phyloP scores from a whole-genome alignment of 2,888 invertebrate species.

The Rotaria magnacalcarata region DNA sequence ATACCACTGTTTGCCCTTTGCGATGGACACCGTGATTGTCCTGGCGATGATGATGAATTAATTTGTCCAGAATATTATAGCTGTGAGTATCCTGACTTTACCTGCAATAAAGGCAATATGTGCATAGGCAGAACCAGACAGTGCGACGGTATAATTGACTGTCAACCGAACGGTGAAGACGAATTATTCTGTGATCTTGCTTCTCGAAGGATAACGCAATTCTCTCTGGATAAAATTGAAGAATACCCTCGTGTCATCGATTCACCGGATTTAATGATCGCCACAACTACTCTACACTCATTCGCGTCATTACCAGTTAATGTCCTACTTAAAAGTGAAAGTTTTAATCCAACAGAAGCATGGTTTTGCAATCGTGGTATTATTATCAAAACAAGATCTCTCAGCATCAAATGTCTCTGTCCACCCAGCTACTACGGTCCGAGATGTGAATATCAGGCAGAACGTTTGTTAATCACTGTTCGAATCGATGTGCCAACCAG shows the following conservation, averaged over 20 bases:
- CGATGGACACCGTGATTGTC: background rate
- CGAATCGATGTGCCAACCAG: background rate
- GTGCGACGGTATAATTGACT: background rate
- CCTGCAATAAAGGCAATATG: no score
- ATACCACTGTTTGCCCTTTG: background rate
- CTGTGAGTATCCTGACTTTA: background rate
- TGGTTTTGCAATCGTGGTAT: background rate
- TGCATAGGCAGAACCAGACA: no score
- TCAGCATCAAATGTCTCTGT: background rate
- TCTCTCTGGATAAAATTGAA: background rate
- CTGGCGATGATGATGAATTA: background rate
- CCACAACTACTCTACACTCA: background rate
- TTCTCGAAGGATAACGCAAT: background rate
- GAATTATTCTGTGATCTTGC: background rate
- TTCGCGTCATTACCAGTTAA: background rate
- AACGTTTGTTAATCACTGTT: background rate
- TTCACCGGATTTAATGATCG: background rate
- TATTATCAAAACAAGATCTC: background rate
- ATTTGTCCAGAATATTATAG: background rate
- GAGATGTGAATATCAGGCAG: slow-evolving; percentile 13
- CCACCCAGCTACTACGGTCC: background rate
- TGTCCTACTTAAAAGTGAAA: background rate
- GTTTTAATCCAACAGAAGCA: background rate
- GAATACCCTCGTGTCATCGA: background rate
- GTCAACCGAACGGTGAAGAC: background rate